Evolutionary conservation across 1,140 invertebrate genomes (phyloP).

Genomic region (Apis cerana): DNA sequence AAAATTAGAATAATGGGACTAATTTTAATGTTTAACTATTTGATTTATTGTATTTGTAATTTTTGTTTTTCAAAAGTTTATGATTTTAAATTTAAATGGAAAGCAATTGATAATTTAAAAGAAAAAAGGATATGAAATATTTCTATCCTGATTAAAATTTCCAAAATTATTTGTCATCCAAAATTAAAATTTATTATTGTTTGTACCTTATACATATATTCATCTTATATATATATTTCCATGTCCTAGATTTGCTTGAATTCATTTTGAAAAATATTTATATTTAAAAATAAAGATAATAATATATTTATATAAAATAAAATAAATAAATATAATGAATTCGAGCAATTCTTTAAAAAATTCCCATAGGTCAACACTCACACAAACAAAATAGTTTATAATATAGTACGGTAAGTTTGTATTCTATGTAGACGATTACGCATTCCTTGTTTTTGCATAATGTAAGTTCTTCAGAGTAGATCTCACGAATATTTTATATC

Average conservation of each 20-base stretch:
- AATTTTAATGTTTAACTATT: background rate
- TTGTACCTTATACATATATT: no score
- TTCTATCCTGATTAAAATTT: no score
- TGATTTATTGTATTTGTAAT: background rate
- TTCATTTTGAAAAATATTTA: background rate
- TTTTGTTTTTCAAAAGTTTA: background rate
- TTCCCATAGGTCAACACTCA: background rate
- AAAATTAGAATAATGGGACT: background rate
- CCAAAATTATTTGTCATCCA: no score
- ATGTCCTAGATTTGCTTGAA: slow-evolving; percentile 9
- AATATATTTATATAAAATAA: no score
- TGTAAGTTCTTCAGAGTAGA: background rate
- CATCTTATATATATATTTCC: no score
- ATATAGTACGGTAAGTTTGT: slow-evolving; percentile 55
- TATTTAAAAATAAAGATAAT: background rate
- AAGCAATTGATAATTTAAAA: background rate
- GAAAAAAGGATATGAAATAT: background rate
- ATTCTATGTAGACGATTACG: background rate
- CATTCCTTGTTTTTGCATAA: slow-evolving; percentile 20
- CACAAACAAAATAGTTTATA: slow-evolving; percentile 17
- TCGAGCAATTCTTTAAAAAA: background rate
- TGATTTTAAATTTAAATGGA: background rate
- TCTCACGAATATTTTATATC: slow-evolving; percentile 5
- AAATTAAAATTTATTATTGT: no score
- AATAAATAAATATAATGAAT: background rate